A percentile compares a stretch with the other conserved stretches of the same genome.
Conservation (phyloP, 1,140 invertebrate genomes). For the Ceratosolen solmsi region DNA sequence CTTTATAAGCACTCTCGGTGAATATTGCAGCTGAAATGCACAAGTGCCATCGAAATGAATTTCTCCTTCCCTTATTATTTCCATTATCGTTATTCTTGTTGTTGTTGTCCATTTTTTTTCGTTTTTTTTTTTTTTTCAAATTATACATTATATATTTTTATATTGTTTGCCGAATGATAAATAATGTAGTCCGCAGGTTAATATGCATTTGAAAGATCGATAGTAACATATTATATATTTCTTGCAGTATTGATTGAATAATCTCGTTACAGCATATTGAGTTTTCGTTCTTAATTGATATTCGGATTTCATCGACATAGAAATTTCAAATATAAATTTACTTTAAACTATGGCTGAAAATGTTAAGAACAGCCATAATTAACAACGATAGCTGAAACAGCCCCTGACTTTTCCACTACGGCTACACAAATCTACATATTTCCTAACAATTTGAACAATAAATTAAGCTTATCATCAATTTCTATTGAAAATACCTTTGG, state of each 20-base stretch:
- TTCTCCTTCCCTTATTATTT: neutral
- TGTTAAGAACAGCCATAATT: no score
- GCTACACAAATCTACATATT: no score
- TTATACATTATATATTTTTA: conserved; percentile 10
- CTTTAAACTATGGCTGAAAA: no score
- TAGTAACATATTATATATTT: neutral
- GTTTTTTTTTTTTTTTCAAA: neutral
- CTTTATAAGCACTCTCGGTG: neutral
- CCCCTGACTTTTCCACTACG: no score
- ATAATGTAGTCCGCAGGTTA: neutral
- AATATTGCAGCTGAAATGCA: conserved; percentile 1
- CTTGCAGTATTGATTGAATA: no score
- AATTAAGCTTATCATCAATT: no score
- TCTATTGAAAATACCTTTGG: neutral
- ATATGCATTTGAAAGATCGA: neutral
- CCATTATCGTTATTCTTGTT: no score
- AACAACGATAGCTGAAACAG: no score
- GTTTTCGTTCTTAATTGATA: neutral
- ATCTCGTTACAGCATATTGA: neutral
- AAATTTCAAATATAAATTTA: neutral
- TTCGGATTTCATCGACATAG: no score
- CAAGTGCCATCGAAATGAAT: neutral
- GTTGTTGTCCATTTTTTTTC: no score
- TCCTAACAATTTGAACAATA: no score
- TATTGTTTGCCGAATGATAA: neutral